phyloP scores from a whole-genome alignment of 1,140 invertebrate genomes.

The Penaeus indicus region DNA sequence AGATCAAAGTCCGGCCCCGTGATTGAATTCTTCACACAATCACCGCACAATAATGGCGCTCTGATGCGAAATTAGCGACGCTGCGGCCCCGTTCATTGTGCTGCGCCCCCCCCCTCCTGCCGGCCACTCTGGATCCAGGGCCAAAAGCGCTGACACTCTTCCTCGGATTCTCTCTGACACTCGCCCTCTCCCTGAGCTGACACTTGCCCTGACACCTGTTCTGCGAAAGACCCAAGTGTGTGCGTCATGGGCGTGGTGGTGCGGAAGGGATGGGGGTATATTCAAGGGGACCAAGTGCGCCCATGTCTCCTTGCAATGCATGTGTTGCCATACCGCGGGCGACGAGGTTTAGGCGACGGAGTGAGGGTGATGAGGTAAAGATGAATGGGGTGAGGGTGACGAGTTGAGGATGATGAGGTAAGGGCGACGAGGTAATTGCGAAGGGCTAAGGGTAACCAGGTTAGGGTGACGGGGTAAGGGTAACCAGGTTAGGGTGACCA shows the following conservation, averaged over 20 bases:
- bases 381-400: not conserved
- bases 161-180: too few species aligned
- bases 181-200: too few species aligned
- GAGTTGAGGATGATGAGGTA: not conserved
- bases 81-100: not conserved
- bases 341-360: not conserved
- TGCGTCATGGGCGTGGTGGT: too few species aligned
- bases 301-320: too few species aligned
- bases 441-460: not conserved
- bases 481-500: not conserved
- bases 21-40: conserved; percentile 52
- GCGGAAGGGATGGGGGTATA: too few species aligned
- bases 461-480: not conserved
- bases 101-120: too few species aligned
- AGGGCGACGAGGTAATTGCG: not conserved
- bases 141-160: too few species aligned
- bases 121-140: too few species aligned
- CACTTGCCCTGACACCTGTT: too few species aligned
- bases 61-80: conserved; percentile 27
- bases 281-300: too few species aligned
- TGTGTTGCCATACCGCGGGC: too few species aligned
- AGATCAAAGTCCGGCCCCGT: conserved; percentile 38
- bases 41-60: conserved; percentile 12
- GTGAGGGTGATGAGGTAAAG: not conserved
- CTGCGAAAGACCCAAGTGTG: too few species aligned